Evolutionary conservation across 1,140 invertebrate species (phyloP), one percentile per base, ranked within the genome.

Genomic region (Elymnias hypermnestra): DNA sequence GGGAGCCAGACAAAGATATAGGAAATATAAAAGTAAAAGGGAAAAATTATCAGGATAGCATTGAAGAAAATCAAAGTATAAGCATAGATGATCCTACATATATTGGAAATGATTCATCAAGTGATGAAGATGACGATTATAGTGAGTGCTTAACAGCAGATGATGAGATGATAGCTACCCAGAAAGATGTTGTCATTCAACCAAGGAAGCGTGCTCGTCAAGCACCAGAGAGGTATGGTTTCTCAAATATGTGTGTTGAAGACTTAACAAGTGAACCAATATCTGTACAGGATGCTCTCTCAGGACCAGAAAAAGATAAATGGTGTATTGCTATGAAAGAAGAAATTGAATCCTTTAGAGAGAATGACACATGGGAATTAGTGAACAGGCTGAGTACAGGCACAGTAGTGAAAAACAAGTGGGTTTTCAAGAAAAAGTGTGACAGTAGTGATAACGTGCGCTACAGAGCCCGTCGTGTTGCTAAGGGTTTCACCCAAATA

Each of bases 401-500:
- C 8, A 55, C 14, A 1, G 15, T 50, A 9, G 42, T 55, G 0
- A 28, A 46, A 15, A 29, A 23, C 6, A 55, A 50, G 15, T 55
- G 53, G 53, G 46, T 55, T 7, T 36, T 45, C 6, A 49, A 48
- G 26, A 50, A 41, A 10, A 50, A 56, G 19, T 13, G 3, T 13
- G 33, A 56, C 9, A 29, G 18, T 46, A 36, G 50, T 12, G 35
- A 44, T 26, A 40, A 38, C 23, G 53, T 56, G 5, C 21, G 38
- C 2, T 56, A 31, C 22, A 31, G 53, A 12, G 53, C 38, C 0
- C 15, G 46, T 3, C 10, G 41, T 0, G 38, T 49, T 5, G 46
- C 46, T n/a, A 49, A 49, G 37, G 53, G 47, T 12, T 56, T 36
- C 26, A 36, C 38, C 1, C 53, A 56, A 9, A 37, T 31, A 25